These are phyloP conservation scores for Epizoanthus stellaris DNA, from an alignment of 92 coral and sea anemone genomes.

Conservation along the genomic window DNA sequence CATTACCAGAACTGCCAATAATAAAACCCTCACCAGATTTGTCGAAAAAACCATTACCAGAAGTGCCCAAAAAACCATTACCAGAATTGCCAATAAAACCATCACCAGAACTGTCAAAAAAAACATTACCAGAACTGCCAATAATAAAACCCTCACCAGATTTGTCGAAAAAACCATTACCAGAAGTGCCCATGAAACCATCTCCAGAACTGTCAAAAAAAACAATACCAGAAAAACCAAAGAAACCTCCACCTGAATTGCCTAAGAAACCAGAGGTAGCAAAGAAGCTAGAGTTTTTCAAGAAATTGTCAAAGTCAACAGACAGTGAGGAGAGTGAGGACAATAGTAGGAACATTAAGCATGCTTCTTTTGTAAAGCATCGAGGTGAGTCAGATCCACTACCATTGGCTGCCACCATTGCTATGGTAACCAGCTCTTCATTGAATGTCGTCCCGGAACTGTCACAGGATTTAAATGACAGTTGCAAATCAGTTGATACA, in stretches of 20 bases:
- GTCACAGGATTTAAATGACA: background rate
- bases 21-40: no score
- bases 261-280: background rate
- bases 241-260: no score
- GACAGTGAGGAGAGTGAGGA: background rate
- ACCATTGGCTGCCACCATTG: conserved; percentile 48
- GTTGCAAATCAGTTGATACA: background rate
- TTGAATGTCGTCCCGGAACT: background rate
- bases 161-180: no score
- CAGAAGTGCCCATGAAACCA: no score
- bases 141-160: no score
- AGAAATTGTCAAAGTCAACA: background rate
- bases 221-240: no score
- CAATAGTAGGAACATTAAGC: background rate
- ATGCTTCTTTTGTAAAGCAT: background rate
- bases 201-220: no score
- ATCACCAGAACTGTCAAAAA: no score
- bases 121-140: no score
- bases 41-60: no score
- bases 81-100: no score
- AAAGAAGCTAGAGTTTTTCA: background rate
- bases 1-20: background rate
- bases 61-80: no score
- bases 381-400: conserved; percentile 67
- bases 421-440: conserved; percentile 11